These are phyloP conservation scores for Microctonus brassicae DNA, from an alignment of 2,888 invertebrate species.

Conservation along the genomic window DNA sequence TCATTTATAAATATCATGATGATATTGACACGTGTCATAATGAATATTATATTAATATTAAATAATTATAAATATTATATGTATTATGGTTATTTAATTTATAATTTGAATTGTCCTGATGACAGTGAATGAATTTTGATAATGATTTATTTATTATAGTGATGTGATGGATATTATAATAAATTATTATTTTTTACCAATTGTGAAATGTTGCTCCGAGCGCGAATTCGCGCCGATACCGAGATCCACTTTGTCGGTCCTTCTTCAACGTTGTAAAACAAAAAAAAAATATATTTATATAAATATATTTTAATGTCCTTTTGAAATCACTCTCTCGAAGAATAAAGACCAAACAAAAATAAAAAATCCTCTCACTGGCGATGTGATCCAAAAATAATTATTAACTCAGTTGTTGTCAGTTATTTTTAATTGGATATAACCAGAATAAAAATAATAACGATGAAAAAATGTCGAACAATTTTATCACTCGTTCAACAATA, in stretches of 20 bases:
- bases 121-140: too few relatives aligned
- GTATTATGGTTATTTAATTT: too few relatives aligned
- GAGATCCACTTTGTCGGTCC: conserved; percentile 61
- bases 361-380: conserved; percentile 16
- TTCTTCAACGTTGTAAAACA: conserved; percentile 5
- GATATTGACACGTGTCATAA: conserved; percentile 8
- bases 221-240: conserved; percentile 51
- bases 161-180: background rate
- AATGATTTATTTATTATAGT: too few relatives aligned
- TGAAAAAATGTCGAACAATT: conserved; percentile 1
- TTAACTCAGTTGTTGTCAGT: background rate
- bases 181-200: conserved; percentile 63
- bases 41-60: background rate
- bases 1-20: background rate
- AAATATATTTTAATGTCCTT: conserved; percentile 6
- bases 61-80: background rate
- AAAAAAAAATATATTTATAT: conserved; percentile 7
- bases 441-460: background rate
- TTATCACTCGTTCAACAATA: background rate
- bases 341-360: background rate
- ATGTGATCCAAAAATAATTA: conserved; percentile 12
- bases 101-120: too few relatives aligned
- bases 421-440: background rate
- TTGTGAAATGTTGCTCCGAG: conserved; percentile 61
- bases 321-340: background rate